A percentile compares a stretch with the other conserved stretches of the same genome.
Conservation (phyloP, 2,797 vertebrate species). For the Adelosebastes latens region DNA sequence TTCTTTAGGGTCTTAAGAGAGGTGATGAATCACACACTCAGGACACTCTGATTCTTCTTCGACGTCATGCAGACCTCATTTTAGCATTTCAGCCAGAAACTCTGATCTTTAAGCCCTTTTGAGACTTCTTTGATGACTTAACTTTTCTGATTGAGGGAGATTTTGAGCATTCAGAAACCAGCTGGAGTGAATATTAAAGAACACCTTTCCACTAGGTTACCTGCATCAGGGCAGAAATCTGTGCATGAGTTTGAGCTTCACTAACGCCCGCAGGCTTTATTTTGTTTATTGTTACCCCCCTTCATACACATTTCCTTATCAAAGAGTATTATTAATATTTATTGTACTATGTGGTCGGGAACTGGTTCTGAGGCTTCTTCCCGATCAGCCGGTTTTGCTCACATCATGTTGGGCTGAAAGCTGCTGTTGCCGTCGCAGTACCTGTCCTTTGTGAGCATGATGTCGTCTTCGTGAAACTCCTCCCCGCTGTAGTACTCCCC, state of each 20-base stretch:
- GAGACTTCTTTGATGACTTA: not conserved
- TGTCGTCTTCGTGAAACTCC: conserved; percentile 90
- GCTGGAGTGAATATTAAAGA: not conserved
- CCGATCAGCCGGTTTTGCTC: not conserved
- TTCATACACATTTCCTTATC: not conserved
- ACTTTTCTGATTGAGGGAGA: not conserved
- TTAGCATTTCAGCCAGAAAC: not conserved
- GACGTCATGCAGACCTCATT: not conserved
- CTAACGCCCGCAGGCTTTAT: not conserved
- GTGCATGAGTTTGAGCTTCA: not conserved
- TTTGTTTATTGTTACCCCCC: not conserved
- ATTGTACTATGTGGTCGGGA: not conserved
- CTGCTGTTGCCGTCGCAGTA: conserved; percentile 49
- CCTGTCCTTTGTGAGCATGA: conserved; percentile 88
- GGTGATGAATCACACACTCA: not conserved
- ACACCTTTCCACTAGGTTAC: not conserved
- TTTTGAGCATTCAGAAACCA: not conserved
- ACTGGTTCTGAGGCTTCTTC: not conserved
- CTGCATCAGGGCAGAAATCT: not conserved
- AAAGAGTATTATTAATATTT: not conserved
- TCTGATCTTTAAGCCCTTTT: not conserved
- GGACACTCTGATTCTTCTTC: not conserved
- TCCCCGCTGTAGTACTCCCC: conserved; percentile 93
- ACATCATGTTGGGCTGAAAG: not conserved
- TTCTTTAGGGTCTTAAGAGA: not conserved